Percentiles rank a stretch among this genome's conserved stretches.
Conservation (phyloP, 92 coral and sea anemone genomes). For the Virgularia gustaviana region DNA sequence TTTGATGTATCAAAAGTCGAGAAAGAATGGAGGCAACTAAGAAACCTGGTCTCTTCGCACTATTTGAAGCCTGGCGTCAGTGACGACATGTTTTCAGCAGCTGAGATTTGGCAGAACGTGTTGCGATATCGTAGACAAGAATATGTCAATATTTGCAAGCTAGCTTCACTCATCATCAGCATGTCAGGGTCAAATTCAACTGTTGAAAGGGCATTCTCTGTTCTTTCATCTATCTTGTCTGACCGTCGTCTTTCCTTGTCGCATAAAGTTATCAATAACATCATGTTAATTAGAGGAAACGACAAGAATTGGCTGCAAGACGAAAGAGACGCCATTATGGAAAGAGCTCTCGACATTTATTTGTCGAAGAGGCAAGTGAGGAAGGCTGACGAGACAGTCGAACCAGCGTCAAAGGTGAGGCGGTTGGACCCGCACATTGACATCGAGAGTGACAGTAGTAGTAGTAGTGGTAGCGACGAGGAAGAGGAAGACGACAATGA, state of each 20-base stretch:
- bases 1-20: neutral
- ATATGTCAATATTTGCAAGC: neutral
- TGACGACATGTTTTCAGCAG: neutral
- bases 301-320: constrained; percentile 4
- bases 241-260: neutral
- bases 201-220: neutral
- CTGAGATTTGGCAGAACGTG: neutral
- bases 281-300: constrained; percentile 1
- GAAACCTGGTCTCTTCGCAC: neutral
- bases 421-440: too few relatives aligned
- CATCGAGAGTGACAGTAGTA: too few relatives aligned
- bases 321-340: neutral
- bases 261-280: neutral
- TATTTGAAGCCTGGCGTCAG: neutral
- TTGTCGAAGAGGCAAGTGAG: neutral
- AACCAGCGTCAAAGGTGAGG: neutral
- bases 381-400: neutral
- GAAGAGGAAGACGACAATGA: neutral
- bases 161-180: neutral
- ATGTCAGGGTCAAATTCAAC: constrained; percentile 4
- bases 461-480: too few relatives aligned
- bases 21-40: neutral
- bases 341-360: neutral
- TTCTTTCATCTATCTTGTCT: neutral
- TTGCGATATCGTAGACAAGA: neutral